Evolutionary conservation across 2,113 vertebrate genomes (phyloP).

Genomic region (Phaethon lepturus): DNA sequence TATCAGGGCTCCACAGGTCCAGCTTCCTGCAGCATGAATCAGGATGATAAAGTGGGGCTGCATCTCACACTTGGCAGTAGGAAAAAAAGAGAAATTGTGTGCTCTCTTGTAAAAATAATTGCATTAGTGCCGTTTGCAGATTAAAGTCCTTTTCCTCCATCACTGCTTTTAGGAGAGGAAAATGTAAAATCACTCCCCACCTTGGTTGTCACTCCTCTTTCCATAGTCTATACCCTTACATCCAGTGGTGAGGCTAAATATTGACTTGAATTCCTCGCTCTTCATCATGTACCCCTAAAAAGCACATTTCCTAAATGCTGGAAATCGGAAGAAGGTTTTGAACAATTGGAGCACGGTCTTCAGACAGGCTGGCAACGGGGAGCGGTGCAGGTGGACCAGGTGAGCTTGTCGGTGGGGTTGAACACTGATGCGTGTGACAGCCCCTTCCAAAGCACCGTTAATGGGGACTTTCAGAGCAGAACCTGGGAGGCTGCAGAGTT

Average conservation of each 20-base stretch:
- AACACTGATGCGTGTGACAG: fast-evolving
- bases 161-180: neutral
- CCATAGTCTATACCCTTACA: neutral
- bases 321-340: neutral
- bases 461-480: neutral
- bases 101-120: neutral
- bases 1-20: constrained; percentile 36
- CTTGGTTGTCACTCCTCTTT: neutral
- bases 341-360: fast-evolving
- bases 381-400: neutral
- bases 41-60: neutral
- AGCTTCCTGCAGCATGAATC: neutral
- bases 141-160: neutral
- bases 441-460: neutral
- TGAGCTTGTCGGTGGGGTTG: neutral
- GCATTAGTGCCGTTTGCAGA: fast-evolving
- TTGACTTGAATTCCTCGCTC: neutral
- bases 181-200: neutral
- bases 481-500: neutral
- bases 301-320: neutral
- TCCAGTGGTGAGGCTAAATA: neutral
- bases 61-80: neutral
- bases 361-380: neutral
- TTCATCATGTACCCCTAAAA: fast-evolving
- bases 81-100: neutral